phyloP scores from a whole-genome alignment of 1,140 invertebrate species.

The Lepidurus couesii region DNA sequence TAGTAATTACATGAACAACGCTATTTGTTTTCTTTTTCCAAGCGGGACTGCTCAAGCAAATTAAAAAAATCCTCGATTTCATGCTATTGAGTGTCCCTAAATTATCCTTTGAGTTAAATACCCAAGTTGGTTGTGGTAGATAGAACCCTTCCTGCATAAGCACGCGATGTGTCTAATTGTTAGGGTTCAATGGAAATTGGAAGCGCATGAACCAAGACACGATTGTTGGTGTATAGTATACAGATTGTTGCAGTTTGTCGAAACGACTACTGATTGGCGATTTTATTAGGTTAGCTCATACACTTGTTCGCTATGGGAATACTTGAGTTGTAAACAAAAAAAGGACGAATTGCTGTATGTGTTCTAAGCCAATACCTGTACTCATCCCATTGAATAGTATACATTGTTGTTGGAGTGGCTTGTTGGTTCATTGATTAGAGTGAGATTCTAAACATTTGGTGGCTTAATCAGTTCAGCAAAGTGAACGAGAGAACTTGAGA shows the following conservation, averaged over 20 bases:
- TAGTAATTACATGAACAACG: neutral
- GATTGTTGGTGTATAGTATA: conserved; percentile 7
- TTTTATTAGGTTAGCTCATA: neutral
- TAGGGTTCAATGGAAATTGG: conserved; percentile 1
- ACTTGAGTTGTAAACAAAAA: neutral
- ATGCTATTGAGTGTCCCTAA: neutral
- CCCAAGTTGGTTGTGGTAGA: neutral
- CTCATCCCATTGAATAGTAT: conserved; percentile 22
- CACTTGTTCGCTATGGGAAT: neutral
- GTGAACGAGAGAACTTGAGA: too few relatives aligned
- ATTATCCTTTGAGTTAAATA: neutral
- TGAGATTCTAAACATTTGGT: too few relatives aligned
- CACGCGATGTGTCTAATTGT: neutral
- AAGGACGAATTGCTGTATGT: neutral
- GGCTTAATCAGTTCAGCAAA: too few relatives aligned
- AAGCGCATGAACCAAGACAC: conserved; percentile 8
- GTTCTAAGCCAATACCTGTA: conserved; percentile 4
- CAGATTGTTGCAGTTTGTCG: neutral
- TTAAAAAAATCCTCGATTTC: neutral
- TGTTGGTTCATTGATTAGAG: too few relatives aligned
- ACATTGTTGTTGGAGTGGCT: neutral
- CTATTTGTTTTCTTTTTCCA: neutral
- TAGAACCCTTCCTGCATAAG: neutral
- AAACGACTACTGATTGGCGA: neutral
- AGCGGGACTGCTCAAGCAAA: conserved; percentile 1